Conservation (phyloP, 2,797 vertebrate species). For the Neostethus bicornis region DNA sequence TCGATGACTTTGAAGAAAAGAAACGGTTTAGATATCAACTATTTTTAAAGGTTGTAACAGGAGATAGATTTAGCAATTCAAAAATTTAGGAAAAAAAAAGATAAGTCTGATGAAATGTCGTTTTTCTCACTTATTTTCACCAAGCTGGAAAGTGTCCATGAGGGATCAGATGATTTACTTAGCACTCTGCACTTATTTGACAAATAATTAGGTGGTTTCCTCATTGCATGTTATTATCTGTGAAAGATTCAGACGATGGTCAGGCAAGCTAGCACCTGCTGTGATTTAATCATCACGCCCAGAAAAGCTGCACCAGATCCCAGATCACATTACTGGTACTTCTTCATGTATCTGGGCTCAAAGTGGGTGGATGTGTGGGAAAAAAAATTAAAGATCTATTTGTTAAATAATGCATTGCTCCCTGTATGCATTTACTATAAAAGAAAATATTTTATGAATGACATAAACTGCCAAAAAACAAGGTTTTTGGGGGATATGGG, state of each 20-base stretch:
- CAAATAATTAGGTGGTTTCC: conserved; percentile 18
- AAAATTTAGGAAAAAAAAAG: neutral
- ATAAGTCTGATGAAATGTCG: conserved; percentile 5
- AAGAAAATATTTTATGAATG: neutral
- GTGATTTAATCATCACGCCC: conserved; percentile 37
- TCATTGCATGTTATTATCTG: conserved; percentile 48
- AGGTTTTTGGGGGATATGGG: neutral
- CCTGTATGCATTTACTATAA: neutral
- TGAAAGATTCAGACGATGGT: conserved; percentile 37
- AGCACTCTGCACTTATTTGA: conserved; percentile 37
- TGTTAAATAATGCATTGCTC: neutral
- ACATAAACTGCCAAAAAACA: neutral
- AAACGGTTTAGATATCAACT: too few species aligned
- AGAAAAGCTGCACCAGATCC: conserved; percentile 30
- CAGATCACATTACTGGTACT: conserved; percentile 33
- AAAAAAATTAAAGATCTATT: conserved; percentile 2
- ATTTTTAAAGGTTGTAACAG: too few species aligned
- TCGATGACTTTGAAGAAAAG: neutral
- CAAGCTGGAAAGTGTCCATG: conserved; percentile 25
- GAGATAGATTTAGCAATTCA: neutral
- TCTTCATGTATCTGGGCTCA: conserved; percentile 9
- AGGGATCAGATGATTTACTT: conserved; percentile 54
- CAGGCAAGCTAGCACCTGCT: conserved; percentile 53
- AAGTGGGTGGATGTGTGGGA: neutral
- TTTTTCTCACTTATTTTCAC: conserved; percentile 36